Percentiles rank a stretch among this genome's conserved stretches.
These are phyloP conservation scores for Tholera decimalis DNA, from an alignment of 2,888 invertebrate genomes.

Conservation along the genomic window DNA sequence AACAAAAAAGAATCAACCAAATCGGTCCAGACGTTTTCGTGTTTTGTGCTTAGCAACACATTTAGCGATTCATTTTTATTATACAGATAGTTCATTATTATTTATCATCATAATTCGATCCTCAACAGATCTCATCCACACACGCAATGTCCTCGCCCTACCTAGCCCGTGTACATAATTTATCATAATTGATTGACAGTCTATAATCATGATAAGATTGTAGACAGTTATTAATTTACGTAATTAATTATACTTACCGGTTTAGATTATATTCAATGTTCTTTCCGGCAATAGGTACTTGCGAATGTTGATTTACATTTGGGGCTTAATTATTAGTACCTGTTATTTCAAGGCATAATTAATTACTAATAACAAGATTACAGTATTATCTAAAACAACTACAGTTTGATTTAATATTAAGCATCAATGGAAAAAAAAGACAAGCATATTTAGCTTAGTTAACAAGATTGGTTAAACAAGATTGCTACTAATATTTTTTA, in stretches of 20 bases:
- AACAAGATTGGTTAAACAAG: too few species aligned
- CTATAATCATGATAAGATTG: constrained; percentile 5
- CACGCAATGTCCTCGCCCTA: background rate
- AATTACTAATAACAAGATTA: constrained; percentile 7
- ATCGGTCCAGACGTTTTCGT: too few species aligned
- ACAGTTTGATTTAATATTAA: background rate
- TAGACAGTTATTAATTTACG: constrained; percentile 13
- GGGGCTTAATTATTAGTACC: constrained; percentile 13
- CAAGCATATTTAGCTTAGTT: too few species aligned
- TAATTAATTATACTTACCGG: constrained; percentile 10
- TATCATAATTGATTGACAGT: constrained; percentile 12
- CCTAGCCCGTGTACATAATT: background rate
- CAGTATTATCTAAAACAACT: background rate
- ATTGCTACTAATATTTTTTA: too few species aligned
- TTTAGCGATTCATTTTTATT: too few species aligned
- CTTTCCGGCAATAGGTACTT: constrained; percentile 12
- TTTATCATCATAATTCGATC: background rate
- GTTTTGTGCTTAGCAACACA: too few species aligned
- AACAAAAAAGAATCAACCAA: too few species aligned
- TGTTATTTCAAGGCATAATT: background rate
- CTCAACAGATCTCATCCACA: background rate
- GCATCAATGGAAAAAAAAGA: background rate
- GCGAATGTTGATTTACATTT: background rate
- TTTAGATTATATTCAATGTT: constrained; percentile 17
- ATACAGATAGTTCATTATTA: too few species aligned